These are phyloP conservation scores for Arremon brunneinucha DNA, from an alignment of 2,797 vertebrate genomes.

Conservation along the genomic window DNA sequence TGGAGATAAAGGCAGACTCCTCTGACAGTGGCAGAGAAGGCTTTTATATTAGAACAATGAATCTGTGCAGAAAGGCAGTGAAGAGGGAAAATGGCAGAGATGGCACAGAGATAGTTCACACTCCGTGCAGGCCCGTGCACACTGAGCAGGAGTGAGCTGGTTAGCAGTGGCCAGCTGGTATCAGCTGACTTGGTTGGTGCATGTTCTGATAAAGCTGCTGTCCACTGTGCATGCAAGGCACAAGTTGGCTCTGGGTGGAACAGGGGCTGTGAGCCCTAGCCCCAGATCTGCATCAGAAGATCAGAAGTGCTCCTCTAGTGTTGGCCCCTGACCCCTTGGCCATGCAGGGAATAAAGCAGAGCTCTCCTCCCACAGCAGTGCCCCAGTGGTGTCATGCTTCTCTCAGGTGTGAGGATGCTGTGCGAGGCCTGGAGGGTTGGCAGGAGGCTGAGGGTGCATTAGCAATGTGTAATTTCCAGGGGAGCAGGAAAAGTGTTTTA, in stretches of 20 bases:
- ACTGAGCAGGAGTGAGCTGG: neutral
- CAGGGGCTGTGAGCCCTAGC: neutral
- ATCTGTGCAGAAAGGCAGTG: neutral
- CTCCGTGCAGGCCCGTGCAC: neutral
- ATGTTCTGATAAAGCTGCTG: neutral
- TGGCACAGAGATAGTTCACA: neutral
- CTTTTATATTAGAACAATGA: neutral
- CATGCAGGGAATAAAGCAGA: neutral
- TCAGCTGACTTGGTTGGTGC: neutral
- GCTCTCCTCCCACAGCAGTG: neutral
- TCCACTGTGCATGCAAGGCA: neutral
- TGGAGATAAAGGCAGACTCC: neutral
- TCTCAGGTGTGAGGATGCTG: neutral
- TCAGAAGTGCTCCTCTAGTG: neutral
- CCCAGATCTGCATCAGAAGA: neutral
- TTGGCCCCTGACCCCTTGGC: neutral
- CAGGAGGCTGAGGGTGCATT: neutral
- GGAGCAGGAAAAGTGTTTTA: neutral
- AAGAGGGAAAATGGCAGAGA: neutral
- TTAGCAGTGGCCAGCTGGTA: neutral
- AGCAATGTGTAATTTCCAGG: neutral
- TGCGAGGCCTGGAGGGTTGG: neutral
- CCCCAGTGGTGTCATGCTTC: fast-evolving
- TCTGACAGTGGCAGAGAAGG: neutral
- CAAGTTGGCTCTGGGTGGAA: neutral